Conservation (phyloP, 2,113 vertebrate species). For the Zootoca vivipara region DNA sequence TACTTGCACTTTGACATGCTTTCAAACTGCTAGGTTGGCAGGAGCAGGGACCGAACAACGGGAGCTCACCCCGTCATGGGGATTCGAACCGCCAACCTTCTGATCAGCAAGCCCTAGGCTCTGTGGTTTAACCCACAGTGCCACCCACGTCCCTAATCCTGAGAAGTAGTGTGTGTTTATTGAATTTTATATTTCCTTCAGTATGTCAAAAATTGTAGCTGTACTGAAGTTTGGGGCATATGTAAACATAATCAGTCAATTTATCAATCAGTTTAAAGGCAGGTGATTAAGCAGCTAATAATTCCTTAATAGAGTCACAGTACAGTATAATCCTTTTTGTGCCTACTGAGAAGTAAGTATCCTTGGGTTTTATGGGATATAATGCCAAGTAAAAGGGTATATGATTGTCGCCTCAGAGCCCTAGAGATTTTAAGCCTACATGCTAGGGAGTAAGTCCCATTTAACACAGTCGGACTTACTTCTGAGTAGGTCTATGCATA, state of each 20-base stretch:
- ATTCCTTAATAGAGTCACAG: neutral
- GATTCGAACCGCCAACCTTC: too few species aligned
- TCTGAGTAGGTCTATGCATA: too few species aligned
- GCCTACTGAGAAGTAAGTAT: neutral
- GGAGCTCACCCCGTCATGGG: too few species aligned
- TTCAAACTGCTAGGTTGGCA: too few species aligned
- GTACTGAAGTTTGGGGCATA: neutral
- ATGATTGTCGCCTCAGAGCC: neutral
- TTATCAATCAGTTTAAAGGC: neutral
- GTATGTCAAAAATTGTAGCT: neutral
- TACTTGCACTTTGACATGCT: too few species aligned
- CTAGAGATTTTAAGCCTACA: neutral
- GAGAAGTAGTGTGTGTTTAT: neutral
- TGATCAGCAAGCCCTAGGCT: too few species aligned
- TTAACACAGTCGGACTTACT: neutral
- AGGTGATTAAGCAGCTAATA: neutral
- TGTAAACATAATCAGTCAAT: neutral
- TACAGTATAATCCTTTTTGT: neutral
- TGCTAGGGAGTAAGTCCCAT: neutral
- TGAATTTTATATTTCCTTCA: neutral
- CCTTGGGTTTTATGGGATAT: too few species aligned
- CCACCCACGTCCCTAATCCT: too few species aligned
- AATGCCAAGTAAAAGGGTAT: neutral
- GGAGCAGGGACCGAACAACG: too few species aligned
- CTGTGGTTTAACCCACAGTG: too few species aligned